A percentile compares a stretch with the other conserved stretches of the same genome.
Evolutionary conservation across 2,797 vertebrate species (phyloP).

Genomic region (Xenentodon cancila): DNA sequence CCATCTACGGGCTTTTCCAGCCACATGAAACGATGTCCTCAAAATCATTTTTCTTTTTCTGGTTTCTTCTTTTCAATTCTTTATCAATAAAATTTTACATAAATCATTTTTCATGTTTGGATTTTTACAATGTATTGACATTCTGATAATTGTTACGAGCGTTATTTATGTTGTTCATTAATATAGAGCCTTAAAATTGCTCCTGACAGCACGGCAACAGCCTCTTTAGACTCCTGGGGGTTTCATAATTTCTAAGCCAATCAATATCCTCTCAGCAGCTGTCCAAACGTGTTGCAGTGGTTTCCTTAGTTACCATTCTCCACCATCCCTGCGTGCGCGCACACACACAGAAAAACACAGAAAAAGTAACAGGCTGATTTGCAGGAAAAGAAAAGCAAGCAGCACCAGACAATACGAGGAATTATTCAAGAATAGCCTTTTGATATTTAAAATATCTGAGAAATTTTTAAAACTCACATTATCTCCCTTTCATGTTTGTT

Average conservation of each 20-base stretch:
- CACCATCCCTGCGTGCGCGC: background rate
- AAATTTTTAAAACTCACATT: too few relatives aligned
- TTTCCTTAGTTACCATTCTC: constrained; percentile 42
- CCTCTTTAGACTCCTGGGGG: constrained; percentile 31
- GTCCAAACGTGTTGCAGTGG: constrained; percentile 48
- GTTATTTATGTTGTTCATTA: constrained; percentile 34
- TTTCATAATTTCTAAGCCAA: constrained; percentile 61
- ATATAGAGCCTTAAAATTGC: constrained; percentile 15
- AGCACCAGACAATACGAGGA: background rate
- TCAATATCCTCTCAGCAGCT: constrained; percentile 62
- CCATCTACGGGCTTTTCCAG: too few relatives aligned
- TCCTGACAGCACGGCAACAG: constrained; percentile 23
- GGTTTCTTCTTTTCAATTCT: background rate
- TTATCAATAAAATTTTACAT: background rate
- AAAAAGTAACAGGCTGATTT: constrained; percentile 17
- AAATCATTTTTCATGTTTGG: background rate
- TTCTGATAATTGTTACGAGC: constrained; percentile 9
- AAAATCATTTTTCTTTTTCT: too few relatives aligned
- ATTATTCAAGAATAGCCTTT: too few relatives aligned
- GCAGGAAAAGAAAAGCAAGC: constrained; percentile 21
- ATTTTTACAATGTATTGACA: constrained; percentile 4
- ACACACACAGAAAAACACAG: too few relatives aligned
- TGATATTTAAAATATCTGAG: too few relatives aligned
- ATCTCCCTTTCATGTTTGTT: too few relatives aligned
- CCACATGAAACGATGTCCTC: too few relatives aligned